Percentiles rank a stretch among this genome's conserved stretches.
These are phyloP conservation scores for Eupleurogrammus muticus DNA, from an alignment of 2,797 vertebrate species.

Conservation along the genomic window DNA sequence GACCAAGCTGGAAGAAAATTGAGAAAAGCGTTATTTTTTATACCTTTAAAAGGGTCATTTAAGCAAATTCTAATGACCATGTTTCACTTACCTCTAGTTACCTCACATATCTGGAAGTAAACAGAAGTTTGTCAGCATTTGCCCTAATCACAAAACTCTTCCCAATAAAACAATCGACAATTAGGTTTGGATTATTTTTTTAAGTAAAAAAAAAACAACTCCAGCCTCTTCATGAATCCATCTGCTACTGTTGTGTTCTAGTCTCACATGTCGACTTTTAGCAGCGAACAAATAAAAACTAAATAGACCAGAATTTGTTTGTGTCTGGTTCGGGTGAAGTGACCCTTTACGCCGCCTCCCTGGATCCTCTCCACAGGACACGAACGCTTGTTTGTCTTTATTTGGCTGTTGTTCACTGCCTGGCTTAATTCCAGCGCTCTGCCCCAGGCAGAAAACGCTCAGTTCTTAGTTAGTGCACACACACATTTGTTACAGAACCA, in stretches of 20 bases:
- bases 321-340: constrained; percentile 10
- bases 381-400: no score
- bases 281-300: not conserved
- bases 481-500: not conserved
- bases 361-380: no score
- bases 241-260: not conserved
- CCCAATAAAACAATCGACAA: not conserved
- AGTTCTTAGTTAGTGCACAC: constrained; percentile 1
- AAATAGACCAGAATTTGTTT: not conserved
- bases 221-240: not conserved
- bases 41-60: constrained; percentile 3
- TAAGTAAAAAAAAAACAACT: no score
- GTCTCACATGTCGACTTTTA: not conserved
- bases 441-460: constrained; percentile 3
- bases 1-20: not conserved
- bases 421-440: not conserved
- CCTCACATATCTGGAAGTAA: not conserved
- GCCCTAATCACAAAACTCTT: not conserved
- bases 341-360: not conserved
- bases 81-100: not conserved
- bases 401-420: constrained; percentile 1
- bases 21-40: not conserved
- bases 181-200: not conserved
- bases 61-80: not conserved
- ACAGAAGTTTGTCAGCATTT: not conserved